Conservation (phyloP, 2,888 invertebrate genomes). For the Chloroclystis v-ata region DNA sequence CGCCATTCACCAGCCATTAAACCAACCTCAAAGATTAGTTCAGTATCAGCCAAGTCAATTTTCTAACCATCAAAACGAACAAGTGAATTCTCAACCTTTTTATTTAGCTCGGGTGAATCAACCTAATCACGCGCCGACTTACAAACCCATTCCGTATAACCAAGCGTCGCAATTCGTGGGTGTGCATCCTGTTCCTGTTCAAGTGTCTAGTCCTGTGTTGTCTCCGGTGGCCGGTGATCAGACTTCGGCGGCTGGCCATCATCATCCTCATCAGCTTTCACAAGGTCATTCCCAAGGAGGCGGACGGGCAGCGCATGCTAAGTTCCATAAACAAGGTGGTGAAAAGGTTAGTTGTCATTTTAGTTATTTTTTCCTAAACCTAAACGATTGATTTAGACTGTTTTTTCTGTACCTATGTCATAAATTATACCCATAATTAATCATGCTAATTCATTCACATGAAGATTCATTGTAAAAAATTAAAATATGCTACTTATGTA, state of each 20-base stretch:
- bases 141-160: background rate
- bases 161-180: background rate
- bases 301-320: slow-evolving; percentile 73
- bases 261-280: slow-evolving; percentile 50
- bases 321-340: slow-evolving; percentile 74
- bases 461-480: too few species aligned
- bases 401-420: too few species aligned
- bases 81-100: background rate
- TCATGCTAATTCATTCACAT: too few species aligned
- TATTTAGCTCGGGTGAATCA: background rate
- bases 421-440: too few species aligned
- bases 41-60: slow-evolving; percentile 1
- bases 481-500: too few species aligned
- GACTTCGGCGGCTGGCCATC: slow-evolving; percentile 43
- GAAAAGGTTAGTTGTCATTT: slow-evolving; percentile 59
- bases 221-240: background rate
- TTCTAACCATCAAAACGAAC: background rate
- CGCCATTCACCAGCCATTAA: slow-evolving; percentile 6
- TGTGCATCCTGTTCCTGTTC: slow-evolving; percentile 12
- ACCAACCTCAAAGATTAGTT: slow-evolving; percentile 5
- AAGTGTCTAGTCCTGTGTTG: slow-evolving; percentile 26
- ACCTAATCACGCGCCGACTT: slow-evolving; percentile 5
- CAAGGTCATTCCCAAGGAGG: slow-evolving; percentile 67
- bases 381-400: too few species aligned
- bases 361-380: background rate